Conservation (phyloP, 2,797 vertebrate species). For the Zenarchopterus dispar region DNA sequence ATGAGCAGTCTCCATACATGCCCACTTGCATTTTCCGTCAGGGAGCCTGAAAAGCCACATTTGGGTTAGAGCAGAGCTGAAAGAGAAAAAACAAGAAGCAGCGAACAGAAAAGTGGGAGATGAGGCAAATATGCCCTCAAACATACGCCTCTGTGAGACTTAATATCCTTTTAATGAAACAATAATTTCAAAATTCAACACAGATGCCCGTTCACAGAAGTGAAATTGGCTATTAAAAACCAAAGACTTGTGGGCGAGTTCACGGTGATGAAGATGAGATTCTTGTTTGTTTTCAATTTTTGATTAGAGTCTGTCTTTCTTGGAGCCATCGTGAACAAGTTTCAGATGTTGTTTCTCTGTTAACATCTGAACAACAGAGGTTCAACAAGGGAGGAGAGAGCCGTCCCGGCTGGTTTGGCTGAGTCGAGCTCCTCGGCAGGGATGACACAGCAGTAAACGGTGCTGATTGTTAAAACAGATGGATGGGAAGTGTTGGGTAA, state of each 20-base stretch:
- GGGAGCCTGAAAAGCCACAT: slow-evolving; percentile 20
- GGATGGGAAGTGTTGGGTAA: background rate
- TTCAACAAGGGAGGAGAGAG: no score
- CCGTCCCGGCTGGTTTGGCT: background rate
- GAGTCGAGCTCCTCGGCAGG: background rate
- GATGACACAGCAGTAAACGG: background rate
- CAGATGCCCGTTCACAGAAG: background rate
- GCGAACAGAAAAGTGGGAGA: slow-evolving; percentile 12
- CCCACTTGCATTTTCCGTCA: background rate
- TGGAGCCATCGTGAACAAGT: background rate
- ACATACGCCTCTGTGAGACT: slow-evolving; percentile 24
- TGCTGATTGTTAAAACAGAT: background rate
- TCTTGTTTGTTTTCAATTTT: background rate
- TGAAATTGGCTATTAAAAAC: slow-evolving; percentile 23
- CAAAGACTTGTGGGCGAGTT: slow-evolving; percentile 2
- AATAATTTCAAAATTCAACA: slow-evolving; percentile 34
- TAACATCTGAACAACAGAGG: no score
- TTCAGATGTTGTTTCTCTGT: no score
- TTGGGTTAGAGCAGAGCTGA: slow-evolving; percentile 3
- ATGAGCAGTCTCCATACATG: slow-evolving; percentile 16
- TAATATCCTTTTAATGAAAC: slow-evolving; percentile 56
- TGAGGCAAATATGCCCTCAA: slow-evolving; percentile 17
- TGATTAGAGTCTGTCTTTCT: slow-evolving; percentile 2
- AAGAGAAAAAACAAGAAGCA: slow-evolving; percentile 4
- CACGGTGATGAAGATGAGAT: no score